phyloP scores from a whole-genome alignment of 2,888 invertebrate genomes.

The Napeogenes inachia region DNA sequence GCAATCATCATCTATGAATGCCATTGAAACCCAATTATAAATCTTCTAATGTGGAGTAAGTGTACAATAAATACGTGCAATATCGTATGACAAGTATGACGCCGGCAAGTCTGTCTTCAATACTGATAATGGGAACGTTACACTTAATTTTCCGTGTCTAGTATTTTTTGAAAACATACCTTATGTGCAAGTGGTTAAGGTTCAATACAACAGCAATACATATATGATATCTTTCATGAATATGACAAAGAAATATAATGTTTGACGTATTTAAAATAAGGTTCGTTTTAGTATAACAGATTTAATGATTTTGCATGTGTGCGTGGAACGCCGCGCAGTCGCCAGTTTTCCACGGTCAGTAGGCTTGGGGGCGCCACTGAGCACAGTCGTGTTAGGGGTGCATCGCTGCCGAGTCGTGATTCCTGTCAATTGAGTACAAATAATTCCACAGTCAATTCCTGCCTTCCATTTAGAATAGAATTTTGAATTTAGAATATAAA shows the following conservation, averaged over 20 bases:
- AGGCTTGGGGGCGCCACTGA: constrained; percentile 61
- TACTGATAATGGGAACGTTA: constrained; percentile 49
- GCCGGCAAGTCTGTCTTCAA: constrained; percentile 59
- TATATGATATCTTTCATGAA: constrained; percentile 25
- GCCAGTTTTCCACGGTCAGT: constrained; percentile 53
- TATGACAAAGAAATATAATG: constrained; percentile 36
- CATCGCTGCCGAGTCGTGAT: constrained; percentile 29
- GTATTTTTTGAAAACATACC: constrained; percentile 30
- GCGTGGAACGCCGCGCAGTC: constrained; percentile 57
- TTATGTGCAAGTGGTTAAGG: constrained; percentile 26
- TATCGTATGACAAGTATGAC: constrained; percentile 47
- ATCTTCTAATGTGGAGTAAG: constrained; percentile 6
- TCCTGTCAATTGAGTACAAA: constrained; percentile 47
- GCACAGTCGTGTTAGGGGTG: constrained; percentile 49
- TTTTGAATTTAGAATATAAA: constrained; percentile 1
- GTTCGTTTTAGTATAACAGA: constrained; percentile 33
- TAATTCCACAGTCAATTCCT: constrained; percentile 41
- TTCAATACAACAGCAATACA: constrained; percentile 18
- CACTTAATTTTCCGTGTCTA: constrained; percentile 24
- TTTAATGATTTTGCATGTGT: constrained; percentile 35
- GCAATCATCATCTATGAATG: too few species aligned
- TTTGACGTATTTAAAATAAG: constrained; percentile 32
- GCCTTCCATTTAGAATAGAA: constrained; percentile 32
- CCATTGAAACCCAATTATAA: neutral
- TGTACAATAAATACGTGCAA: constrained; percentile 18